phyloP scores from a whole-genome alignment of 2,797 vertebrate species.

The Lithobates sylvaticus region DNA sequence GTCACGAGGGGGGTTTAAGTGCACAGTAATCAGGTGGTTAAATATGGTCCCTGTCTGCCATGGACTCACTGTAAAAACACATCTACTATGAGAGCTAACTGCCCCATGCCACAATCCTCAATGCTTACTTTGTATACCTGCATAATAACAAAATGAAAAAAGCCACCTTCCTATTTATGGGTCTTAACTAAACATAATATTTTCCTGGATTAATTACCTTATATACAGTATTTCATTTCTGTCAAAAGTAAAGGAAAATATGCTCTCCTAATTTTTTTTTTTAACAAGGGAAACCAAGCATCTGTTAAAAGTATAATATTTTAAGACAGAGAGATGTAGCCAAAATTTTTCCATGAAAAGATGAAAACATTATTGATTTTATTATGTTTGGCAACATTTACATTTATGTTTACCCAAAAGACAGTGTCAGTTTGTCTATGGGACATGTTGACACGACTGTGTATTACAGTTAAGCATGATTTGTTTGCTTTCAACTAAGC shows the following conservation, averaged over 20 bases:
- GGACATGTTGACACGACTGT: conserved; percentile 48
- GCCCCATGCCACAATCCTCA: too few relatives aligned
- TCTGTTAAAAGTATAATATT: background rate
- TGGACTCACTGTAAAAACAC: too few relatives aligned
- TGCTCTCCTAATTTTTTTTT: background rate
- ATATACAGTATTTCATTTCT: background rate
- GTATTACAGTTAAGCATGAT: conserved; percentile 44
- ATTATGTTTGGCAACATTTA: conserved; percentile 48
- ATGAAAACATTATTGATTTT: conserved; percentile 43
- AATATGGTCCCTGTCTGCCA: too few relatives aligned
- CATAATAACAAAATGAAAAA: too few relatives aligned
- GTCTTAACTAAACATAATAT: too few relatives aligned
- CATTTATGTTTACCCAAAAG: conserved; percentile 29
- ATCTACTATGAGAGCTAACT: too few relatives aligned
- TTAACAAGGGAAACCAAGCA: background rate
- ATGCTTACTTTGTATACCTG: too few relatives aligned
- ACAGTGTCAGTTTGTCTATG: conserved; percentile 40
- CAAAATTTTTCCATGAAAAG: conserved; percentile 21
- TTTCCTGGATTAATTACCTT: background rate
- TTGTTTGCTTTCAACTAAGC: conserved; percentile 44
- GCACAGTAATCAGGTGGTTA: too few relatives aligned
- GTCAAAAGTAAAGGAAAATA: background rate
- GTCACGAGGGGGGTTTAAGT: too few relatives aligned
- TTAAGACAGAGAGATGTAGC: background rate
- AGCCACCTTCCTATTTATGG: too few relatives aligned